Evolutionary conservation across 1,140 invertebrate genomes (phyloP), one percentile per base, ranked within the genome.

Genomic region (Drosophila teissieri): DNA sequence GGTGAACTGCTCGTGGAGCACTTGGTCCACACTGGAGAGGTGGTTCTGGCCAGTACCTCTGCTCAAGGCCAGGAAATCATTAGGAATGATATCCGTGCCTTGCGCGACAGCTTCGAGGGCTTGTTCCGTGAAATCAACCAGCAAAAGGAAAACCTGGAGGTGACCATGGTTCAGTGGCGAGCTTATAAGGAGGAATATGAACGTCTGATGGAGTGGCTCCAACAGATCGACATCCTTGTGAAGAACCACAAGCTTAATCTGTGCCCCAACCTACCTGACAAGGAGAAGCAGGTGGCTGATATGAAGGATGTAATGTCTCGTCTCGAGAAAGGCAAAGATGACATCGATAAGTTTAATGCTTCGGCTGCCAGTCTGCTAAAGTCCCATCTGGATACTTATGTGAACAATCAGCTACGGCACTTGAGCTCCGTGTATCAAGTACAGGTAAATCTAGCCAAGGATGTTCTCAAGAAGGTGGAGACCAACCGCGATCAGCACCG

Each of bases 121-220:
- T 93, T 98, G 1, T 98, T 98, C 90, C 95, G 95, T 92, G 97
- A 98, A 83, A 96, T 98, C 22, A 95, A 96, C 82, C 94, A 96
- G 83, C 96, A 98, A 92, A 97, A 98, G 85, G 95, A 96, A 67
- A 95, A 96, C 92, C 90, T 98, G 17, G 97, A 97, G 93, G 94
- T 94, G 14, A 97, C 96, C 11, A 95, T 98, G 54, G 94, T 95
- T 40, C 96, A 97, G 84, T 97, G 97, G 96, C 94, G 96, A 60
- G 96, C 97, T 61, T 98, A 97, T 92, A 98, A 98, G 92, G 97
- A 98, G 83, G 97, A 98, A 92, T 97, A 97, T 91, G 97, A 98
- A 92, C 94, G 96, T 60, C 92, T 98, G 8, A 97, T 97, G 61
- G 97, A 98, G 90, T 99, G 98, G 98, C 92, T 99, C 42, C 97